Evolutionary conservation across 1,140 invertebrate genomes (phyloP), one percentile per base, ranked within the genome.

Genomic region (Cecropterus lyciades): DNA sequence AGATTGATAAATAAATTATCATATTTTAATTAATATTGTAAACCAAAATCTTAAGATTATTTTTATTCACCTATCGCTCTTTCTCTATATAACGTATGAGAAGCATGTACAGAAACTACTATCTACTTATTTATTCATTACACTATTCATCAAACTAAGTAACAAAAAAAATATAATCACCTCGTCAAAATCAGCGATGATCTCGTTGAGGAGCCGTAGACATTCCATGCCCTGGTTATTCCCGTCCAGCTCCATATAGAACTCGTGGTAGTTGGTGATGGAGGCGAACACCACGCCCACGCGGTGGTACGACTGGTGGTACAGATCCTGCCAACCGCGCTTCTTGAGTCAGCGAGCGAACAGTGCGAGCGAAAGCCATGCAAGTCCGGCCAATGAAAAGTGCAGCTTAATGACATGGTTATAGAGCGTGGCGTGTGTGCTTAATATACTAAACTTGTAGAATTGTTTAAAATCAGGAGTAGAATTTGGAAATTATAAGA

Each of bases 141-240:
- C n/a, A n/a, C n/a, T n/a, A n/a, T n/a, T n/a, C n/a, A n/a, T n/a
- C n/a, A n/a, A n/a, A n/a, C n/a, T n/a, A n/a, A 37, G 0, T 11
- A 37, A 11, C n/a, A 37, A 37, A 2, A 11, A 4, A 4, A 37
- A 37, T 37, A 37, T 0, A 37, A 37, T 98, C 96, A 93, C 99
- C 98, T 98, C 97, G 87, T 99, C 98, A 86, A 99, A 99, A 92
- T 99, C 98, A 0, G 98, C 98, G 57, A 99, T 98, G 77, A 99
- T 99, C 93, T 99, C 98, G 91, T 99, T 99, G 2, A 99, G 94
- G 0, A 99, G 94, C 45, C 98, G 93, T 20, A 99, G 94, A 87
- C 98, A 99, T 87, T 99, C 98, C 10, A 99, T 96, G 1, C 98
- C 98, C 87, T 98, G 97, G 90, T 98, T 98, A 90, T 98, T 98